Conservation (phyloP, 2,113 vertebrate genomes). For the Balaenoptera acutorostrata region DNA sequence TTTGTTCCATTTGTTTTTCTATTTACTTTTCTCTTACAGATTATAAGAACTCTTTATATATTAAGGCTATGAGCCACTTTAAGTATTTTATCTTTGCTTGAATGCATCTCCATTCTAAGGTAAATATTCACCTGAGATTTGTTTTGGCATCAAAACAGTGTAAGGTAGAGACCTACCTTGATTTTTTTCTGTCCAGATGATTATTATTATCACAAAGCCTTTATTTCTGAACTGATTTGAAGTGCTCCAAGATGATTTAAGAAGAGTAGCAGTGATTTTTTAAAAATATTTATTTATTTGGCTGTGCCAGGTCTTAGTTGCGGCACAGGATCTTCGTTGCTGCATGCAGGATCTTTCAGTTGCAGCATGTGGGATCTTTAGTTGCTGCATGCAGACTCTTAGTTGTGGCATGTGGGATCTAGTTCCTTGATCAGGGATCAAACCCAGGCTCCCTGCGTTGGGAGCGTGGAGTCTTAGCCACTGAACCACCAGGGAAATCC, state of each 20-base stretch:
- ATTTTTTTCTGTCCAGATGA: neutral
- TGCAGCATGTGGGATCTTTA: too few species aligned
- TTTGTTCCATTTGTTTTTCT: slow-evolving; percentile 10
- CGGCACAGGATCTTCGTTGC: too few species aligned
- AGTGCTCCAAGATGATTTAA: neutral
- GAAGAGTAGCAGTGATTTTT: neutral
- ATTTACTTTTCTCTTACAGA: neutral
- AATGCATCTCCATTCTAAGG: neutral
- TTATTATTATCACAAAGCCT: neutral
- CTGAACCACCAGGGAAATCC: too few species aligned
- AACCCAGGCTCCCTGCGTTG: too few species aligned
- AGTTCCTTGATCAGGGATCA: too few species aligned
- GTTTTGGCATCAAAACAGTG: neutral
- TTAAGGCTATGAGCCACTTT: neutral
- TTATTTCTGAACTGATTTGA: slow-evolving; percentile 27
- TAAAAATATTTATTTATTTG: too few species aligned
- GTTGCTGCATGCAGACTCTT: too few species aligned
- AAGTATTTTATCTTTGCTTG: neutral
- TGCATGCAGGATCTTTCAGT: too few species aligned
- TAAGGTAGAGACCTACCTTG: neutral
- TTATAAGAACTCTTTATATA: neutral
- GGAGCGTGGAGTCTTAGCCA: too few species aligned
- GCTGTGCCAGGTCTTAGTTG: too few species aligned
- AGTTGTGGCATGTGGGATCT: too few species aligned
- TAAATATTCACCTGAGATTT: neutral